Conservation (phyloP, 2,797 vertebrate species). For the Esox lucius region DNA sequence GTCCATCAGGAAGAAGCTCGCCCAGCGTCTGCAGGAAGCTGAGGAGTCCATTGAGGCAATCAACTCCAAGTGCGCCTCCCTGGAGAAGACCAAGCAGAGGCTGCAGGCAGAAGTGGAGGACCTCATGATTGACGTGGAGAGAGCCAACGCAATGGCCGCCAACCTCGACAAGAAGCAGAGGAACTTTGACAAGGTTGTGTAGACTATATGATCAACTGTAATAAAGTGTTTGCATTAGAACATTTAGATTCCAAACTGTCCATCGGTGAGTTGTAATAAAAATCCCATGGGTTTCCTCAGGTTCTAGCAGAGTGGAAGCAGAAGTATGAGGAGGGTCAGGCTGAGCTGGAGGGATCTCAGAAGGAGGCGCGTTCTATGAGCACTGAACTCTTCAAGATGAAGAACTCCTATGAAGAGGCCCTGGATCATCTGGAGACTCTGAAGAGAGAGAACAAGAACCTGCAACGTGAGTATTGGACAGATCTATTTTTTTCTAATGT, state of each 20-base stretch:
- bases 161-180: constrained; percentile 76
- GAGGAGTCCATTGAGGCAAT: constrained; percentile 72
- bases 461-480: constrained; percentile 32
- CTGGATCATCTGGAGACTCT: constrained; percentile 73
- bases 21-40: constrained; percentile 73
- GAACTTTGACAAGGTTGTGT: constrained; percentile 72
- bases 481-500: not conserved
- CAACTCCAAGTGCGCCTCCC: constrained; percentile 73
- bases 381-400: constrained; percentile 77
- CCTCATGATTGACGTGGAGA: constrained; percentile 73
- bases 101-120: constrained; percentile 77
- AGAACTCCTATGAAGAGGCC: constrained; percentile 74
- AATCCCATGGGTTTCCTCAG: not conserved
- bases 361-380: constrained; percentile 70
- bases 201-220: not conserved
- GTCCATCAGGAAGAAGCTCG: constrained; percentile 71
- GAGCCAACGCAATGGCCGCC: constrained; percentile 65
- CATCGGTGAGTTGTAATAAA: not conserved
- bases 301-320: constrained; percentile 27
- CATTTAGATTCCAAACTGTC: not conserved
- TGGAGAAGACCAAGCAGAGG: constrained; percentile 77
- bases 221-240: not conserved
- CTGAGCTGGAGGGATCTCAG: constrained; percentile 71
- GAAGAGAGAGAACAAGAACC: constrained; percentile 76
- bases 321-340: constrained; percentile 63